Percentiles rank a stretch among this genome's conserved stretches.
Evolutionary conservation across 2,113 vertebrate genomes (phyloP).

Genomic region (Haemorhous mexicanus): DNA sequence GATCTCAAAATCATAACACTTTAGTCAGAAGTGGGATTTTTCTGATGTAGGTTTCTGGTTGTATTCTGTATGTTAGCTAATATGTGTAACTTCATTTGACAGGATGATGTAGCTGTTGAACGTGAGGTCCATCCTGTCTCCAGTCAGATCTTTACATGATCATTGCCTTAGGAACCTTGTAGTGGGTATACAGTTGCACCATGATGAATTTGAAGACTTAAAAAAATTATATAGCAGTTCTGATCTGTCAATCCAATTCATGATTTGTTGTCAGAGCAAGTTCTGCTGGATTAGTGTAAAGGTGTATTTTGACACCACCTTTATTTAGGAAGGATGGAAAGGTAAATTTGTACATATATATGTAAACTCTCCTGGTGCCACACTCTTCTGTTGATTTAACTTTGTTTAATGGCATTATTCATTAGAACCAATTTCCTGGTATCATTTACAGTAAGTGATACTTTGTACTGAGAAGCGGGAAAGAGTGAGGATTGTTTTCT

Average conservation of each 20-base stretch:
- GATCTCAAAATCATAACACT: not conserved
- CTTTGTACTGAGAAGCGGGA: not conserved
- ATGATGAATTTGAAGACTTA: not conserved
- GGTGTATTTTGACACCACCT: not conserved
- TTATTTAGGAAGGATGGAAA: not conserved
- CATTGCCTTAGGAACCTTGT: not conserved
- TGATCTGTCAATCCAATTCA: not conserved
- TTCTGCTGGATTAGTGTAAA: not conserved
- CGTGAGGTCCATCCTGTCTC: not conserved
- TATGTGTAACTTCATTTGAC: not conserved
- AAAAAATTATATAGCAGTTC: accelerated
- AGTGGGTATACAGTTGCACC: not conserved
- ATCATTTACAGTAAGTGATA: not conserved
- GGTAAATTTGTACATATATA: not conserved
- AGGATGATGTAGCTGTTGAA: not conserved
- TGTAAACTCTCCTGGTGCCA: not conserved
- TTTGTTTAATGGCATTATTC: not conserved
- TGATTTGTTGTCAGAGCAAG: not conserved
- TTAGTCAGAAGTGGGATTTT: not conserved
- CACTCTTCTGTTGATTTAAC: not conserved
- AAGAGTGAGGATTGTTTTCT: not conserved
- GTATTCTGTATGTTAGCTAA: not conserved
- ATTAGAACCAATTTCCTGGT: not conserved
- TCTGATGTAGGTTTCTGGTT: not conserved
- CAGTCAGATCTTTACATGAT: not conserved